These are phyloP conservation scores for Pachyuromys duprasi DNA, from an alignment of 2,797 vertebrate genomes.

Conservation along the genomic window DNA sequence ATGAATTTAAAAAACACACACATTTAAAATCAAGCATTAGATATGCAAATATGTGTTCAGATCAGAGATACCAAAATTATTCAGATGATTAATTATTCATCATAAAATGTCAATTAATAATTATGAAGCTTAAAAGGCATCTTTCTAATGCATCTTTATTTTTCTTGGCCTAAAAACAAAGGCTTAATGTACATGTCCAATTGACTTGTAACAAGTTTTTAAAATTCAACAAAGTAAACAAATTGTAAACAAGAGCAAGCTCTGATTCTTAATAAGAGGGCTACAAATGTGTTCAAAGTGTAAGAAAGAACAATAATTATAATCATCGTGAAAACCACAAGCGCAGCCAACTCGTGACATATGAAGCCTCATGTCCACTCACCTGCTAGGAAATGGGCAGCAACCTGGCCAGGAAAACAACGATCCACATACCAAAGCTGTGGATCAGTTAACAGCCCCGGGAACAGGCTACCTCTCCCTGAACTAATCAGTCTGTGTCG, in stretches of 20 bases:
- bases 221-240: constrained; percentile 89
- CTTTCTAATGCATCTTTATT: constrained; percentile 91
- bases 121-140: constrained; percentile 93
- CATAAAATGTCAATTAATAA: constrained; percentile 97
- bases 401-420: constrained; percentile 40
- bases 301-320: neutral
- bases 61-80: constrained; percentile 98
- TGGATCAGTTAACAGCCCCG: constrained; percentile 28
- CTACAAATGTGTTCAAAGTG: constrained; percentile 71
- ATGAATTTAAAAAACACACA: constrained; percentile 86
- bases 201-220: constrained; percentile 87
- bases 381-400: constrained; percentile 53
- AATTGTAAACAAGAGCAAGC: constrained; percentile 85
- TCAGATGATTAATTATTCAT: constrained; percentile 99
- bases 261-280: constrained; percentile 83
- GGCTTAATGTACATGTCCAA: constrained; percentile 86
- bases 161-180: constrained; percentile 88
- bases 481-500: constrained; percentile 24
- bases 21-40: constrained; percentile 94
- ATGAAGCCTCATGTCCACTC: constrained; percentile 28
- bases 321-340: constrained; percentile 10
- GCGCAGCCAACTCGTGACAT: neutral
- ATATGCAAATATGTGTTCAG: constrained; percentile 98
- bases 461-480: neutral
- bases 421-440: neutral